Evolutionary conservation across 2,797 vertebrate genomes (phyloP).

Genomic region (Cyclura pinguis): DNA sequence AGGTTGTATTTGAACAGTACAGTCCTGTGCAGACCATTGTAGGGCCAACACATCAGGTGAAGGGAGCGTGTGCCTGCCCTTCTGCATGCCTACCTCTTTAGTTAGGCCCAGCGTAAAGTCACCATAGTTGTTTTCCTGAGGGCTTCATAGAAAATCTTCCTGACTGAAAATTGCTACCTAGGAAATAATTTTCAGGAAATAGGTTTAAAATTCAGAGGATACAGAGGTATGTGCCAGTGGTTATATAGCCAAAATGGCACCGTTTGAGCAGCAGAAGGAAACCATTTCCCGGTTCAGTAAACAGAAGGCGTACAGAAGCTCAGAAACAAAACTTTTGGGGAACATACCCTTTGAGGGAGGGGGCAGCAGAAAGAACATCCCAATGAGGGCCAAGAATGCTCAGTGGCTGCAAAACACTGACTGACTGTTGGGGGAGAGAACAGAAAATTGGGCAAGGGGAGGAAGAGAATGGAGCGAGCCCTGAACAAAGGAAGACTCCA

Average conservation of each 20-base stretch:
- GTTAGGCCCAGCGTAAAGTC: background rate
- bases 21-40: no score
- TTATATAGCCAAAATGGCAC: background rate
- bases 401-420: background rate
- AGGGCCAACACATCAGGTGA: no score
- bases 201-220: background rate
- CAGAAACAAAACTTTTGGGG: background rate
- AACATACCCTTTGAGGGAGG: no score
- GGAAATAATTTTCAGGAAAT: background rate
- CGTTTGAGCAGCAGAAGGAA: background rate
- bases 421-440: background rate
- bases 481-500: background rate
- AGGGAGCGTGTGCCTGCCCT: no score
- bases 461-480: background rate
- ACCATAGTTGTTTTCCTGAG: background rate
- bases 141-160: background rate
- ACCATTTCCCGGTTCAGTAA: background rate
- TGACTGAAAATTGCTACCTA: background rate
- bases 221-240: background rate
- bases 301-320: background rate
- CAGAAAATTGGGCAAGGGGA: background rate
- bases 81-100: no score
- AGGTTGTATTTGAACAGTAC: no score
- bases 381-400: background rate
- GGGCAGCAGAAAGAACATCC: background rate